Evolutionary conservation across 1,140 invertebrate species (phyloP).

Genomic region (Drosophila lacteicornis): DNA sequence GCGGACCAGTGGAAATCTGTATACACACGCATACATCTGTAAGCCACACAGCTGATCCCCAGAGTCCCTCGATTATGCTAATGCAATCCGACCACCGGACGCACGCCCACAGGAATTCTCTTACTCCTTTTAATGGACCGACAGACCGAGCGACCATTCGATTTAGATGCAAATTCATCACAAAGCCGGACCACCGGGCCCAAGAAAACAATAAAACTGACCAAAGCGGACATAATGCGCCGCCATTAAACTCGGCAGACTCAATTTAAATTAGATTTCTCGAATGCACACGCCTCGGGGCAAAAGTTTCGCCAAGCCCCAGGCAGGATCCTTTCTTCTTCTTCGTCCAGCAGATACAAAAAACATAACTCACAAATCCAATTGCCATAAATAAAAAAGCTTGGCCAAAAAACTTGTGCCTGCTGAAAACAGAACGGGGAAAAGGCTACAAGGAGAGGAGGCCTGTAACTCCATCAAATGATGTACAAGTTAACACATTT

Average conservation of each 20-base stretch:
- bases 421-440: background rate
- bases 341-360: conserved; percentile 17
- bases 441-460: conserved; percentile 7
- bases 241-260: conserved; percentile 28
- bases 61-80: conserved; percentile 76
- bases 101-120: conserved; percentile 45
- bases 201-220: conserved; percentile 68
- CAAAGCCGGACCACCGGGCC: conserved; percentile 48
- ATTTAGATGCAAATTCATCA: conserved; percentile 84
- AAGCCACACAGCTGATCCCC: conserved; percentile 52
- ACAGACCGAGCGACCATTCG: conserved; percentile 49
- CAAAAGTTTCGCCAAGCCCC: conserved; percentile 30
- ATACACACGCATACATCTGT: conserved; percentile 11
- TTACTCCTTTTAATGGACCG: conserved; percentile 74
- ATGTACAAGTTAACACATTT: conserved; percentile 84
- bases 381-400: conserved; percentile 77
- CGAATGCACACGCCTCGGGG: conserved; percentile 32
- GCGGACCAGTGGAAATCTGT: conserved; percentile 5
- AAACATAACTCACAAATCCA: conserved; percentile 80
- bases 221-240: conserved; percentile 47
- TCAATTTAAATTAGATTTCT: conserved; percentile 57
- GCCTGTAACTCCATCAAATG: conserved; percentile 83
- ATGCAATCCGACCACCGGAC: conserved; percentile 47
- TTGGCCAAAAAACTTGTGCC: conserved; percentile 59
- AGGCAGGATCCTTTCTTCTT: conserved; percentile 2